Evolutionary conservation across 2,113 vertebrate species (phyloP).

Genomic region (Tetrao urogallus): DNA sequence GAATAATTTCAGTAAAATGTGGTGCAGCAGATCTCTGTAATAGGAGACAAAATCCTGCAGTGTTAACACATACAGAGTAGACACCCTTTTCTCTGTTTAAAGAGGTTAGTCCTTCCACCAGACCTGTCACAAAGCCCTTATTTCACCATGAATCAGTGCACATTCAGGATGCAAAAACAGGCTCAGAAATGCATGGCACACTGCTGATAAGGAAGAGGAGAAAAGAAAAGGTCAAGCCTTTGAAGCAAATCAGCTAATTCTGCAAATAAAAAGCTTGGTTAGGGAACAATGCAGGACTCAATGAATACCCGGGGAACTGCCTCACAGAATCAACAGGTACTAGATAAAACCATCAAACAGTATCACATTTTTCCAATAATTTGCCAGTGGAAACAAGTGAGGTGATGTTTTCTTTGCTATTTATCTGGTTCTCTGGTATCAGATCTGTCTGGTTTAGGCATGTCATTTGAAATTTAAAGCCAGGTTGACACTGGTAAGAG

Average conservation of each 20-base stretch:
- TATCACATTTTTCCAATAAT: constrained; percentile 77
- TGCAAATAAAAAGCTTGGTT: constrained; percentile 72
- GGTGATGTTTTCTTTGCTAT: constrained; percentile 84
- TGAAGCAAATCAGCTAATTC: constrained; percentile 60
- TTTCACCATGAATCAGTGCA: constrained; percentile 53
- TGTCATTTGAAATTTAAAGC: constrained; percentile 78
- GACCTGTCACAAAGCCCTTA: not conserved
- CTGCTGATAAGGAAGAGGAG: constrained; percentile 85
- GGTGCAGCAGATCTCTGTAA: not conserved
- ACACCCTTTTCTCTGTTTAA: not conserved
- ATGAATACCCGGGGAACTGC: constrained; percentile 31
- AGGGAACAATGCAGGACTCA: constrained; percentile 47
- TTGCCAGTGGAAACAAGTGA: constrained; percentile 82
- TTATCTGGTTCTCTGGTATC: constrained; percentile 83
- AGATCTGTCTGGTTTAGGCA: constrained; percentile 79
- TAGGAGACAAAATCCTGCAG: not conserved
- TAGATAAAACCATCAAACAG: constrained; percentile 83
- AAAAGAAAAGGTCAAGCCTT: constrained; percentile 84
- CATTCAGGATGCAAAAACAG: constrained; percentile 83
- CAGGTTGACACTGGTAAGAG: constrained; percentile 52
- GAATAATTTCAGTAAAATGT: not conserved
- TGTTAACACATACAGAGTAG: not conserved
- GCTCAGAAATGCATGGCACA: constrained; percentile 79
- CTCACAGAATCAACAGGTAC: constrained; percentile 72
- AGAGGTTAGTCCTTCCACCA: not conserved